Evolutionary conservation across 2,888 invertebrate species (phyloP).

Genomic region (Eledone cirrhosa): DNA sequence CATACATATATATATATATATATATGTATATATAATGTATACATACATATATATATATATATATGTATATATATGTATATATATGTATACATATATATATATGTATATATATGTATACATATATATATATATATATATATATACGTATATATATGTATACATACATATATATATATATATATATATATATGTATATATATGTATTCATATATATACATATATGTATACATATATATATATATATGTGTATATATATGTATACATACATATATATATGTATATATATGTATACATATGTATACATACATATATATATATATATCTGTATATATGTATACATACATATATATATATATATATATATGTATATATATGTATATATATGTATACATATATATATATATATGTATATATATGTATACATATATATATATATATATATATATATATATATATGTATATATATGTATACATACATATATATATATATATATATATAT

Average conservation of each 20-base stretch:
- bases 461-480: not conserved
- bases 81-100: not conserved
- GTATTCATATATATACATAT: not conserved
- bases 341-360: no score
- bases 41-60: not conserved
- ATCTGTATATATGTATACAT: no score
- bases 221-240: no score
- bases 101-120: not conserved
- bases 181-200: not conserved
- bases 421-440: not conserved
- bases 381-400: no score
- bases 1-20: slow-evolving; percentile 5
- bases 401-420: not conserved
- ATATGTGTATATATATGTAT: no score
- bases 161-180: not conserved
- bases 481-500: not conserved
- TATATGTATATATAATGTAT: not conserved
- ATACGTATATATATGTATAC: not conserved
- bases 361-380: no score
- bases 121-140: not conserved
- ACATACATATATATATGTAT: no score
- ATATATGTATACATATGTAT: no score
- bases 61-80: not conserved
- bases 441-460: not conserved
- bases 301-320: no score